phyloP scores from a whole-genome alignment of 2,797 vertebrate genomes.

The Lacerta bilineata region DNA sequence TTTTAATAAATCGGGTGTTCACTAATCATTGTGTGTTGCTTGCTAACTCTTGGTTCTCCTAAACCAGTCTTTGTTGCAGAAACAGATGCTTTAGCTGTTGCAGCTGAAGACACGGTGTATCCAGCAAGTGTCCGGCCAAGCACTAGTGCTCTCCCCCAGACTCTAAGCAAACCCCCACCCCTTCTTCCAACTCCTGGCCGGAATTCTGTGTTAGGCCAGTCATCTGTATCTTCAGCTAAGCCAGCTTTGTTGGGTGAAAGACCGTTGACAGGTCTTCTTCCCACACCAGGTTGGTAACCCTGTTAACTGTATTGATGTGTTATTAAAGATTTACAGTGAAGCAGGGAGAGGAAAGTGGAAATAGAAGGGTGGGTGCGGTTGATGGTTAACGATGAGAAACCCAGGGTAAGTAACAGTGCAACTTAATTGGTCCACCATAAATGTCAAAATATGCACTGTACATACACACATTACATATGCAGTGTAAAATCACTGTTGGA shows the following conservation, averaged over 20 bases:
- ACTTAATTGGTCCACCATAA: neutral
- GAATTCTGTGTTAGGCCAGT: constrained; percentile 37
- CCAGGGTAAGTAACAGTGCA: neutral
- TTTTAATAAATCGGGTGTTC: neutral
- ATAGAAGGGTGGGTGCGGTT: neutral
- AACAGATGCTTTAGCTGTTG: constrained; percentile 50
- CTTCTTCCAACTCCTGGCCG: constrained; percentile 79
- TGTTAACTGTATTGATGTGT: neutral
- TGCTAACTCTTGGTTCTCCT: constrained; percentile 21
- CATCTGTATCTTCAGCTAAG: constrained; percentile 54
- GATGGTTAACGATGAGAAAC: neutral
- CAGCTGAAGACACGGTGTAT: constrained; percentile 48
- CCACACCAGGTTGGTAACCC: constrained; percentile 77
- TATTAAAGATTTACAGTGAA: constrained; percentile 10
- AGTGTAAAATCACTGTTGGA: neutral
- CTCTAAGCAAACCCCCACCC: constrained; percentile 79
- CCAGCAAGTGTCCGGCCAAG: constrained; percentile 51
- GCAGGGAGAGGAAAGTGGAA: neutral
- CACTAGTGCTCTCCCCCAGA: constrained; percentile 50
- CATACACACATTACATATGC: neutral
- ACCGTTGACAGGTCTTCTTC: constrained; percentile 65
- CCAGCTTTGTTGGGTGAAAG: constrained; percentile 56
- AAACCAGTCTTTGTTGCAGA: constrained; percentile 53
- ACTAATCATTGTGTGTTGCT: neutral
- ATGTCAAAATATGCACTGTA: neutral